Evolutionary conservation across 2,113 vertebrate species (phyloP), one percentile per base, ranked within the genome.

Genomic region (Tichodroma muraria): DNA sequence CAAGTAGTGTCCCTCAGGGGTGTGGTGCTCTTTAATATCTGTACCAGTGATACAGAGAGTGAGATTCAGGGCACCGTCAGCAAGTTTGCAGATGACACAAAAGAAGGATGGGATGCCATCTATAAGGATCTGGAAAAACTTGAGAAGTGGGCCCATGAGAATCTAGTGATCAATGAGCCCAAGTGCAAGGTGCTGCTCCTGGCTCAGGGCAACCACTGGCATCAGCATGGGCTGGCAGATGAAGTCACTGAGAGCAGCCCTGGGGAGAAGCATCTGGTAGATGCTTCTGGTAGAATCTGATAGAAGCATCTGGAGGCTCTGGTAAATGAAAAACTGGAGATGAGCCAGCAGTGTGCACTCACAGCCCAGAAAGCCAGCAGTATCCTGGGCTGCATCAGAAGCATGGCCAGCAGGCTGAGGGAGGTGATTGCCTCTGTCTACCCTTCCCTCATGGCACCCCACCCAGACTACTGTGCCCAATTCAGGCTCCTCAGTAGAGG

Each of bases 111-210:
- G 31, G 31, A 37, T 54, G 11, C 6, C 15, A 25, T 25, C 35
- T 3, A 0, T 7, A 42, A 47, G 22, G 22, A 68, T 40, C 27
- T 37, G 40, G 31, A 49, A 5, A 61, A 37, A 54, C 8, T 33
- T 30, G 35, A n/a, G 31, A 24, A 61, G 8, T 49, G 4, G 5
- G 1, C 9, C n/a, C 27, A 44, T 0, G 0, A 28, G 40, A 50
- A 42, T 11, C 11, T 17, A 4, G 19, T 15, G 27, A 49, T 37
- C 22, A 33, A 33, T 11, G 28, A 38, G 8, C 4, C 15, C 35
- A 49, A 68, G 35, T 4, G 15, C 22, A 61, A 80, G 23, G 23
- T 18, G 27, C 11, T 61, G 54, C 27, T 37, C 13, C 13, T 61
- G 16, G 35, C 22, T 54, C 8, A 47, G 31, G 54, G 16, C 38